Conservation (phyloP, 2,113 vertebrate species). For the Oncorhynchus gorbuscha region DNA sequence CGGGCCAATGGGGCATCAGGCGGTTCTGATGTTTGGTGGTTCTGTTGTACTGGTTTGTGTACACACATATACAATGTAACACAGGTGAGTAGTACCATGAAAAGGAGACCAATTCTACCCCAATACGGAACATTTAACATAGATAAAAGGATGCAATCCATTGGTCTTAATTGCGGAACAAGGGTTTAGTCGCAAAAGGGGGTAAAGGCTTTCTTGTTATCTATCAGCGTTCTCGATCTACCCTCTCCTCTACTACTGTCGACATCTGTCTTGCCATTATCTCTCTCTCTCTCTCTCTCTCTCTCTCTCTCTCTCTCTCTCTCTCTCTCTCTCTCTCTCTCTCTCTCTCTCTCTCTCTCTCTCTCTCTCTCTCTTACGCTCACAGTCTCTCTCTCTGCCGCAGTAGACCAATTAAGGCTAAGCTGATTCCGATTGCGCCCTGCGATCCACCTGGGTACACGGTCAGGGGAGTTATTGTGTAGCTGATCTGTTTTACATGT, state of each 20-base stretch:
- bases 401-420: constrained; percentile 67
- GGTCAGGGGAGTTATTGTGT: constrained; percentile 64
- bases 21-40: neutral
- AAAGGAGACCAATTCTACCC: neutral
- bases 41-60: neutral
- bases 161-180: no score
- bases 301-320: neutral
- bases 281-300: neutral
- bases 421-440: constrained; percentile 60
- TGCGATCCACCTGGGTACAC: constrained; percentile 56
- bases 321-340: neutral
- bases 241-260: neutral
- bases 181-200: no score
- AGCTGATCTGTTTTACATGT: constrained; percentile 71
- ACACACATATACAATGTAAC: neutral
- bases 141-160: no score
- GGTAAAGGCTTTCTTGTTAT: no score
- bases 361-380: neutral
- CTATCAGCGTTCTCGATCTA: neutral
- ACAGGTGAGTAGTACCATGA: neutral
- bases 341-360: neutral
- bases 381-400: constrained; percentile 17
- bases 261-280: neutral
- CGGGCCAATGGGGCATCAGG: neutral
- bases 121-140: no score